These are phyloP conservation scores for Homarus gammarus DNA, from an alignment of 2,888 invertebrate genomes.

Conservation along the genomic window DNA sequence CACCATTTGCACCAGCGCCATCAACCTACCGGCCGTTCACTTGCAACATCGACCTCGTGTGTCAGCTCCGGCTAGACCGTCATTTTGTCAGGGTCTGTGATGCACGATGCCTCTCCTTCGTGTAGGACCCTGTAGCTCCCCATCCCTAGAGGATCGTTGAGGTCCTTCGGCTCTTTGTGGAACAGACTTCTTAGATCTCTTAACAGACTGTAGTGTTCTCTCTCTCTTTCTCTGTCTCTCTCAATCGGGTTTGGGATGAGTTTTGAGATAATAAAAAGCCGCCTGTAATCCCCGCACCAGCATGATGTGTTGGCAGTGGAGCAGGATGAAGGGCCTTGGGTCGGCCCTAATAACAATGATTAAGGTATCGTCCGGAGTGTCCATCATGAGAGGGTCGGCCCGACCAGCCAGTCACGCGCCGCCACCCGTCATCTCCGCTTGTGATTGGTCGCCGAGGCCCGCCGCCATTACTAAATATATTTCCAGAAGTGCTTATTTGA, in stretches of 20 bases:
- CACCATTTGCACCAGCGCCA: slow-evolving; percentile 7
- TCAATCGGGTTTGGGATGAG: slow-evolving; percentile 29
- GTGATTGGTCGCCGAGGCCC: slow-evolving; percentile 33
- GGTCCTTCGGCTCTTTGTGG: no score
- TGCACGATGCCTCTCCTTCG: no score
- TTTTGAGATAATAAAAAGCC: slow-evolving; percentile 8
- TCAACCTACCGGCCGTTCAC: neutral
- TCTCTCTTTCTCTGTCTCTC: neutral
- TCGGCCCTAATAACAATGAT: slow-evolving; percentile 63
- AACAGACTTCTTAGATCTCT: no score
- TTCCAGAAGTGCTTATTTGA: slow-evolving; percentile 4
- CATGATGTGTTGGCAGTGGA: slow-evolving; percentile 45
- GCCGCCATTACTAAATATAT: slow-evolving; percentile 16
- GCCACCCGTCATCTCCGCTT: slow-evolving; percentile 26
- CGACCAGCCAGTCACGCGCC: slow-evolving; percentile 50
- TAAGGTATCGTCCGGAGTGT: slow-evolving; percentile 47
- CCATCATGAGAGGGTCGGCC: slow-evolving; percentile 40
- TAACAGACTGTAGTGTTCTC: no score
- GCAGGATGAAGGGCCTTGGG: slow-evolving; percentile 39
- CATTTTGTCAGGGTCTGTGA: slow-evolving; percentile 38
- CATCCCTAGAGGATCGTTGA: no score
- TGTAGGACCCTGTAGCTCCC: neutral
- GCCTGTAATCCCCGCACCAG: slow-evolving; percentile 22
- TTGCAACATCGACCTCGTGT: slow-evolving; percentile 35
- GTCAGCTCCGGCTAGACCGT: slow-evolving; percentile 31